Evolutionary conservation across 2,797 vertebrate species (phyloP).

Genomic region (Smutsia temminckii): DNA sequence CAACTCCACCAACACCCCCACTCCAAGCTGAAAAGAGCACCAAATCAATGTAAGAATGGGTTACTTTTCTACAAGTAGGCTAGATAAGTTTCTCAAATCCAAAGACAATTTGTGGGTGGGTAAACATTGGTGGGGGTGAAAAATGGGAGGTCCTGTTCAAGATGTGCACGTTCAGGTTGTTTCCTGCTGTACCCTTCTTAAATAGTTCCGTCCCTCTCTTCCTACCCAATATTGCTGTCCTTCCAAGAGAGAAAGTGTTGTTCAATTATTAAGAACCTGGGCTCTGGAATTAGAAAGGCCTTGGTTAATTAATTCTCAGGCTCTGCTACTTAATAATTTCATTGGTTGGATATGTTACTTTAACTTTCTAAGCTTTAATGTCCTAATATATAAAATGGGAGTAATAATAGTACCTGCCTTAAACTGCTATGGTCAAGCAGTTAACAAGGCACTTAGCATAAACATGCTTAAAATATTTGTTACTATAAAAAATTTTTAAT

Average conservation of each 20-base stretch:
- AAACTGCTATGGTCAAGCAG: neutral
- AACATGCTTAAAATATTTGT: neutral
- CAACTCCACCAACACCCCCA: fast-evolving
- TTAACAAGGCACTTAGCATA: neutral
- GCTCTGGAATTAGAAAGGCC: neutral
- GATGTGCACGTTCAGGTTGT: neutral
- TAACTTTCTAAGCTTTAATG: neutral
- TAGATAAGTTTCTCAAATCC: neutral
- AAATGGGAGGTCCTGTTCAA: neutral
- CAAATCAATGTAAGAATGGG: neutral
- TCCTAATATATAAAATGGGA: neutral
- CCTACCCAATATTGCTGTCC: neutral
- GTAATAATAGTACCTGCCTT: neutral
- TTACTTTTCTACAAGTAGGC: neutral
- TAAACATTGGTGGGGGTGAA: neutral
- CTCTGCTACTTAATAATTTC: neutral
- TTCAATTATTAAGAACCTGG: neutral
- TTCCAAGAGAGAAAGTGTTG: neutral
- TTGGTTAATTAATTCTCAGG: neutral
- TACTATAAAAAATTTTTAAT: neutral
- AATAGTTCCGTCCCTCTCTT: neutral
- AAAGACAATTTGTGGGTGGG: neutral
- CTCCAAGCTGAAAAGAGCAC: neutral
- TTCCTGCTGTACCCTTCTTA: neutral
- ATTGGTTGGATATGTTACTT: neutral